Percentiles rank a stretch among this genome's conserved stretches.
Evolutionary conservation across 2,888 invertebrate species (phyloP).

Genomic region (Drosophila anomalata): DNA sequence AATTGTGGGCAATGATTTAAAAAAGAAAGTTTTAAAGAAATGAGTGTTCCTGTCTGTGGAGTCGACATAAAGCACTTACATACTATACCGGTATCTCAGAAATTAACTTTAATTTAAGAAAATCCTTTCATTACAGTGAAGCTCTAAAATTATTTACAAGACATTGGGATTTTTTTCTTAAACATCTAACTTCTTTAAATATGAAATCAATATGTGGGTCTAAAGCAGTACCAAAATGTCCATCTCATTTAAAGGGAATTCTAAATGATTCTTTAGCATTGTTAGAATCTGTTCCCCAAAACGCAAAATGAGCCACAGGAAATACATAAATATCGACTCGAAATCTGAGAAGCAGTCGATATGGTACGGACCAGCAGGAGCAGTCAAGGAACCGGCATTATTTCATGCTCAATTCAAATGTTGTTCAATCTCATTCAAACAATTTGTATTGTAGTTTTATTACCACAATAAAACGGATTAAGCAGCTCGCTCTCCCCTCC

Average conservation of each 20-base stretch:
- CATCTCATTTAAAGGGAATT: constrained; percentile 5
- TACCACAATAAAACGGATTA: constrained; percentile 78
- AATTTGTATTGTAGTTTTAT: constrained; percentile 79
- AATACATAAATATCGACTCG: constrained; percentile 43
- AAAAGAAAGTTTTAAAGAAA: too few relatives aligned
- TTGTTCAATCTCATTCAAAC: constrained; percentile 77
- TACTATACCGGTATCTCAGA: too few relatives aligned
- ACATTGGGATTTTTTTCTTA: too few relatives aligned
- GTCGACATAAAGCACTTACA: too few relatives aligned
- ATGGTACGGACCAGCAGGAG: background rate
- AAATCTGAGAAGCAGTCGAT: constrained; percentile 15
- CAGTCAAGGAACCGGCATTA: constrained; percentile 49
- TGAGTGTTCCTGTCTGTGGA: too few relatives aligned
- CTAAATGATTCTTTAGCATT: constrained; percentile 10
- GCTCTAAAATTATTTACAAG: too few relatives aligned
- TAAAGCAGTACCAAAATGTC: background rate
- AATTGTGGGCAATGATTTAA: too few relatives aligned
- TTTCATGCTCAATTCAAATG: constrained; percentile 77
- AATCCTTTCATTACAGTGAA: too few relatives aligned
- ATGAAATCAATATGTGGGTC: background rate
- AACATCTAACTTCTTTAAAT: background rate
- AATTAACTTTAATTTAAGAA: too few relatives aligned
- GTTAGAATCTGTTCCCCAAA: constrained; percentile 3
- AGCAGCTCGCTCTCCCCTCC: constrained; percentile 43
- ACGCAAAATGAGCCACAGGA: constrained; percentile 28